These are phyloP conservation scores for Bolinopsis microptera DNA, from an alignment of 37 sponge, comb jelly and placozoan species.

Conservation along the genomic window DNA sequence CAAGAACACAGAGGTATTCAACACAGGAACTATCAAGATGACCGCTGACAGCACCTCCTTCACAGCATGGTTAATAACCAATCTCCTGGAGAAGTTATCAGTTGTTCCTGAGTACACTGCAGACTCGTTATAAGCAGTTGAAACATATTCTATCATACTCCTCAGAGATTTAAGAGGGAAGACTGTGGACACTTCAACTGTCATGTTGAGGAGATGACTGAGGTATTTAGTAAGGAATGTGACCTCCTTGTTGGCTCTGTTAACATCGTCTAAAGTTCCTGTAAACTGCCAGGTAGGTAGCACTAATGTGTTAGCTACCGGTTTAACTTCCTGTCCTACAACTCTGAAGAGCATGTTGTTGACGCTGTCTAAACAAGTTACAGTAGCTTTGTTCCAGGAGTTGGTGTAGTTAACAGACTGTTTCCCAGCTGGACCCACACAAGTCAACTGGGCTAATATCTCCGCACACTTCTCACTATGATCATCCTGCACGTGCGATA, in stretches of 20 bases:
- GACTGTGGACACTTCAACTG: neutral
- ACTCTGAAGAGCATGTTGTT: neutral
- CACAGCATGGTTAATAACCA: neutral
- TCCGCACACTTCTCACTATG: conserved; percentile 1
- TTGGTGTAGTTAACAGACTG: neutral
- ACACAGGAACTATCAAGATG: neutral
- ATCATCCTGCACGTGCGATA: neutral
- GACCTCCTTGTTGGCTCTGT: neutral
- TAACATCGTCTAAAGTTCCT: neutral
- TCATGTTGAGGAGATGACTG: neutral
- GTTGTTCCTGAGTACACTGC: neutral
- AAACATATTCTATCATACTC: neutral
- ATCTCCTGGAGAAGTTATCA: neutral
- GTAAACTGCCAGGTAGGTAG: neutral
- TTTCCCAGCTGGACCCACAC: conserved; percentile 55
- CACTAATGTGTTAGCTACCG: neutral
- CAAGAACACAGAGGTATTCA: neutral
- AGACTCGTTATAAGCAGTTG: neutral
- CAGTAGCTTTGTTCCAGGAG: neutral
- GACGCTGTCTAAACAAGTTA: neutral
- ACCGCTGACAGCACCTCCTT: neutral
- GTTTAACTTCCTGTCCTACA: neutral
- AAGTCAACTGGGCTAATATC: neutral
- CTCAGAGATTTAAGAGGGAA: neutral
- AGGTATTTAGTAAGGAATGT: neutral